Evolutionary conservation across 2,113 vertebrate genomes (phyloP).

Genomic region (Penelope pileata): DNA sequence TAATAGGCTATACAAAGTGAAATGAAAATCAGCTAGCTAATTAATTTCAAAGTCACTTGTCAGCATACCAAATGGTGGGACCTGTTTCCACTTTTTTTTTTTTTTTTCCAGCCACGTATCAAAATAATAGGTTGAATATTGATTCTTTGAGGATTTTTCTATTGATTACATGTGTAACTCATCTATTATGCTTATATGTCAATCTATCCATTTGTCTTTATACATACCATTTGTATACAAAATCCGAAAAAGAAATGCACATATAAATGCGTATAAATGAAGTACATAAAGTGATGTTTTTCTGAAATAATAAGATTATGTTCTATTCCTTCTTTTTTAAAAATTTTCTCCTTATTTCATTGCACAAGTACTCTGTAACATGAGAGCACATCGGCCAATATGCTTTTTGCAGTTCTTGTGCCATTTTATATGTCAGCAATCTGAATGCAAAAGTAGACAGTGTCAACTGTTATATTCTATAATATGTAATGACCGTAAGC

Average conservation of each 20-base stretch:
- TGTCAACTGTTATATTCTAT: neutral
- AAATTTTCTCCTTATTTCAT: neutral
- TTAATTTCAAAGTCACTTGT: neutral
- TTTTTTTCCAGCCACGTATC: neutral
- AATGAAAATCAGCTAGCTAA: neutral
- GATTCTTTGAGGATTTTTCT: neutral
- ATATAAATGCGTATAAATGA: neutral
- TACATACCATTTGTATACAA: neutral
- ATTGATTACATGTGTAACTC: neutral
- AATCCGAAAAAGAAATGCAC: neutral
- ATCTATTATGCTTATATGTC: neutral
- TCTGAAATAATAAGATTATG: no score
- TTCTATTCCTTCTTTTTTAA: neutral
- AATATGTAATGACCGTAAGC: neutral
- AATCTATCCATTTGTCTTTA: neutral
- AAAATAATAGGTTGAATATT: neutral
- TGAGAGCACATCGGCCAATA: neutral
- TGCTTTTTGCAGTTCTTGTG: fast-evolving
- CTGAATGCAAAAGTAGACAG: neutral
- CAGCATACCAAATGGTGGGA: neutral
- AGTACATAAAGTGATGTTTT: neutral
- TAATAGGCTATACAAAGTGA: neutral
- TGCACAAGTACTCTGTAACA: neutral
- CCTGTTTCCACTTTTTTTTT: neutral
- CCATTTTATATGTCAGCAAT: neutral